Base-by-base conservation (phyloP, 1,140 invertebrate genomes). In the Drosophila ironensis region DNA sequence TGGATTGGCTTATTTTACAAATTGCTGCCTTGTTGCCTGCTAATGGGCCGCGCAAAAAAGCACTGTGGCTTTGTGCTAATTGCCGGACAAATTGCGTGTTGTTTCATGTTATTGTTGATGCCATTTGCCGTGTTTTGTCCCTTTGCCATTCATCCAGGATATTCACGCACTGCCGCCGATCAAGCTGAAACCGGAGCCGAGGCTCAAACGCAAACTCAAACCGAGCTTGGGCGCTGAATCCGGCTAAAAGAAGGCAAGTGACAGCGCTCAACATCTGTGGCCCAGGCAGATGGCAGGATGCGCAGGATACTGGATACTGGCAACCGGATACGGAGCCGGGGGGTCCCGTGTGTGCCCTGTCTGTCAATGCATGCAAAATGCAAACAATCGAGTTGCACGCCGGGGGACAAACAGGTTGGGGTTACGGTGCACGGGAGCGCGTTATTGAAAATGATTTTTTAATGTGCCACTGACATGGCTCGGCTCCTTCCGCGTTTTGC, bases 361-460 rank as follows among this genome's bases (percentile, higher is more conserved):
- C 56, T 72, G 44, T 67, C 71, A 72, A 71, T 76, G 66, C 71
- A 69, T 63, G 50, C 57, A 52, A 70, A 66, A 57, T 71, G 66
- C 57, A 70, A 70, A 70, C 64, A 76, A 70, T 70, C 40, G 57
- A 66, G 66, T 27, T 37, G 44, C 27, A 24, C 27, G 14, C 14
- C 3, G 17, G 5, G 54, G 27, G 12, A 9, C 17, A 0, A 3
- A n/a, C n/a, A n/a, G n/a, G n/a, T n/a, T n/a, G n/a, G n/a, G n/a
- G n/a, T n/a, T n/a, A n/a, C n/a, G n/a, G n/a, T n/a, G n/a, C n/a
- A n/a, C n/a, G n/a, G 56, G 69, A 76, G 78, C 72, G 63, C 72
- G 78, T 82, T 82, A 82, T 84, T 82, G 77, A 82, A 82, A 82
- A 82, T 82, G 77, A 82, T 82, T 82, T 82, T 82, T 82, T 82